Evolutionary conservation across 2,888 invertebrate species (phyloP), one percentile per base, ranked within the genome.

Genomic region (Muscina levida): DNA sequence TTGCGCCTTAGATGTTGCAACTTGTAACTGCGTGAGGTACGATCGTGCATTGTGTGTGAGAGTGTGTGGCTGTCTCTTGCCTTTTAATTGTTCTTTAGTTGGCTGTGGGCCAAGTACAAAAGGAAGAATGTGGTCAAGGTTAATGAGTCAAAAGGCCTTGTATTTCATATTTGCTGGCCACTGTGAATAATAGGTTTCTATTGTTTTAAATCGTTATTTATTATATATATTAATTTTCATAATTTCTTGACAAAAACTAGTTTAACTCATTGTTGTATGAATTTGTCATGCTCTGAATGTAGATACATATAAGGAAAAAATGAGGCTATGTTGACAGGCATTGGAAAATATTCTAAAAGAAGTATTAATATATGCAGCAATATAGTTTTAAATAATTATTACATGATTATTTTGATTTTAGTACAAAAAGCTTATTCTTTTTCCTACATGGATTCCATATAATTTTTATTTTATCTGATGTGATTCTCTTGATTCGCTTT

Each of bases 191-290:
- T 48, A 19, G 5, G 19, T 5, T 48, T 19, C 48, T 6, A 48
- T 48, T 48, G 48, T 48, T 48, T 17, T n/a, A 15, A 46, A 8
- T 3, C 17, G 17, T 11, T 31, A 59, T 59, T 59, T 59, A 59
- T n/a, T 19, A 42, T 39, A 59, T 19, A 39, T 59, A 59, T 39
- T 59, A 59, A 59, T 59, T 59, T 59, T 59, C 37, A 59, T 59
- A 59, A 59, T 39, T 59, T 0, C 11, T 1, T 13, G 19, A 42
- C 19, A 59, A 59, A 46, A n/a, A 15, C 5, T n/a, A n/a, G n/a
- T n/a, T 31, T 3, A 31, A 31, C 31, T 11, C 15, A 59, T 59
- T 59, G 19, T 59, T 42, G 2, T 39, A 10, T 10, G 2, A 59
- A 42, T 59, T 59, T 19, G 59, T 59, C 31, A 19, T 37, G 59